Evolutionary conservation across 2,797 vertebrate genomes (phyloP).

Genomic region (Chaetodon trifasciatus): DNA sequence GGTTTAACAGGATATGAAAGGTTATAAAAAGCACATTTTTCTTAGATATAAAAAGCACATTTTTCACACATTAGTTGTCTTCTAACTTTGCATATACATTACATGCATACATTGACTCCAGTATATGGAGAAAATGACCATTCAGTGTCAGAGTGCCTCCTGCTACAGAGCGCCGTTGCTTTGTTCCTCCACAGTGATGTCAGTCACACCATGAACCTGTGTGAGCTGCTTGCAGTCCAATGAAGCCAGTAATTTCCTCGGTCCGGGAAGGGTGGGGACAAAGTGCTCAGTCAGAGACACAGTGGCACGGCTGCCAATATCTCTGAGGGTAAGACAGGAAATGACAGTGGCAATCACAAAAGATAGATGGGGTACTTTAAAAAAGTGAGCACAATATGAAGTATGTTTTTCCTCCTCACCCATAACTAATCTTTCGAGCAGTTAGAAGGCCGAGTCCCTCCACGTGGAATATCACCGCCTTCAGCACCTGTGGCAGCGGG

Average conservation of each 20-base stretch:
- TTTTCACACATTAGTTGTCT: neutral
- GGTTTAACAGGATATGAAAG: neutral
- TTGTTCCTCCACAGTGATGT: conserved; percentile 71
- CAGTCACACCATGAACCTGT: conserved; percentile 89
- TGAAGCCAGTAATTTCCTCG: conserved; percentile 89
- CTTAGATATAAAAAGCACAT: neutral
- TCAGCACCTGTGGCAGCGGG: conserved; percentile 87
- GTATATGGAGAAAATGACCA: neutral
- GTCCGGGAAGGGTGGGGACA: conserved; percentile 85
- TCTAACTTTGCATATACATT: conserved; percentile 2
- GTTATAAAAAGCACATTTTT: neutral
- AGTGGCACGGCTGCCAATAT: conserved; percentile 77
- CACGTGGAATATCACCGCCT: conserved; percentile 85
- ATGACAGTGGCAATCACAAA: conserved; percentile 62
- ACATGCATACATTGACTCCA: neutral
- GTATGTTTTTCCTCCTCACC: conserved; percentile 59
- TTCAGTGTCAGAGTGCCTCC: conserved; percentile 8
- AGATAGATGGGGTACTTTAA: conserved; percentile 16
- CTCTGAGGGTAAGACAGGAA: conserved; percentile 76
- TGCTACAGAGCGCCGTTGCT: conserved; percentile 5
- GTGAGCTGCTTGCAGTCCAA: conserved; percentile 91
- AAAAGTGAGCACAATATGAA: neutral
- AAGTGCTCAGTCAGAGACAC: conserved; percentile 87
- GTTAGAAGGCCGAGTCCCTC: conserved; percentile 90
- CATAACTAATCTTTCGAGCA: conserved; percentile 69